phyloP scores from a whole-genome alignment of 2,113 vertebrate species.

The Campylomormyrus tamandua region DNA sequence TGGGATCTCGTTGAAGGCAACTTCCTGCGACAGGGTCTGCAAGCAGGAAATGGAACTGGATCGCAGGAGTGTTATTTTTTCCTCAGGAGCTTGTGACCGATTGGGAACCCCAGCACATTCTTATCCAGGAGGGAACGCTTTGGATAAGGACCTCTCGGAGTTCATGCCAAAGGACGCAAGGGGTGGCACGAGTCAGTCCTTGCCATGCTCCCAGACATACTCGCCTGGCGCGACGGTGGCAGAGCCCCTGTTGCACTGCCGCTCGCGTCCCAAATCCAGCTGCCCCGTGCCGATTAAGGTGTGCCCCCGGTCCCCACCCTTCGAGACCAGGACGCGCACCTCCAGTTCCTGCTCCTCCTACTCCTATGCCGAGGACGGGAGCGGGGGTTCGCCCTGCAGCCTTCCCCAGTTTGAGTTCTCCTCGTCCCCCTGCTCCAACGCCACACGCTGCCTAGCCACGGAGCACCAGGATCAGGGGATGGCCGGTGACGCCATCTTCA shows the following conservation, averaged over 20 bases:
- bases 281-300: constrained; percentile 83
- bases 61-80: constrained; percentile 88
- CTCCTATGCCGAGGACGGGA: constrained; percentile 80
- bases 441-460: constrained; percentile 68
- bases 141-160: constrained; percentile 74
- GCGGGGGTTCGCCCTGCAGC: constrained; percentile 79
- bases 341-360: constrained; percentile 85
- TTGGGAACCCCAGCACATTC: constrained; percentile 67
- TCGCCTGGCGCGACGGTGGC: constrained; percentile 50
- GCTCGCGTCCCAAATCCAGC: constrained; percentile 73
- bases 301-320: constrained; percentile 71
- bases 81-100: constrained; percentile 73
- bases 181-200: constrained; percentile 69
- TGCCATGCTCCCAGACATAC: constrained; percentile 69
- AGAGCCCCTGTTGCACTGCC: constrained; percentile 59
- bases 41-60: constrained; percentile 81
- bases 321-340: constrained; percentile 76
- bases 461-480: constrained; percentile 69
- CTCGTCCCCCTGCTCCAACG: constrained; percentile 78
- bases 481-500: constrained; percentile 69
- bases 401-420: constrained; percentile 83
- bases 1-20: constrained; percentile 65
- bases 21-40: constrained; percentile 67
- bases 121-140: constrained; percentile 67
- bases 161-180: constrained; percentile 70